Conservation (phyloP, 2,888 invertebrate genomes). For the Portevinia maculata region DNA sequence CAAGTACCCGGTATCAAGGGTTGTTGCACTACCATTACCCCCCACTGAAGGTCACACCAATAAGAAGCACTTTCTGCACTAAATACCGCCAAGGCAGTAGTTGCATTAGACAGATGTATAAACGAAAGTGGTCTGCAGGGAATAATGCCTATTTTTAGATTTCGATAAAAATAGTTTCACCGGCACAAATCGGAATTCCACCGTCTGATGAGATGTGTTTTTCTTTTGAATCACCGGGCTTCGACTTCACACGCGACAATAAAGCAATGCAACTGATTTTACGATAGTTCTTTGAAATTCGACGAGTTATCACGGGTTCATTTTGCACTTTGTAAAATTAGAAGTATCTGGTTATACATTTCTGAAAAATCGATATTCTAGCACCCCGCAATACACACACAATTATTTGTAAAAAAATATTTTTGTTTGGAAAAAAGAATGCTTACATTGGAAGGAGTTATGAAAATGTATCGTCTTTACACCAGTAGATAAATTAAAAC, state of each 20-base stretch:
- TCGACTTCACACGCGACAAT: not conserved
- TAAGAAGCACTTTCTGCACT: constrained; percentile 25
- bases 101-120: constrained; percentile 1
- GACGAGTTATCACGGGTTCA: constrained; percentile 51
- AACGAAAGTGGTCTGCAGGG: constrained; percentile 59
- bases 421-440: constrained; percentile 22
- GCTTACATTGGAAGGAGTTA: constrained; percentile 22
- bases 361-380: not conserved
- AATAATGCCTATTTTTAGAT: constrained; percentile 51
- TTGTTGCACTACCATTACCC: constrained; percentile 67
- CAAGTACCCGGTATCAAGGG: constrained; percentile 71
- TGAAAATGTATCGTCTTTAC: constrained; percentile 27
- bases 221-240: constrained; percentile 28
- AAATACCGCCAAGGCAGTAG: constrained; percentile 24
- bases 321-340: too few relatives aligned
- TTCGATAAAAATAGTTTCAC: constrained; percentile 53
- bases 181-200: constrained; percentile 35
- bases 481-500: constrained; percentile 19
- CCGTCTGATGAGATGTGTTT: constrained; percentile 7
- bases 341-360: not conserved
- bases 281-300: constrained; percentile 8
- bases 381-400: constrained; percentile 1
- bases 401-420: not conserved
- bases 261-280: not conserved
- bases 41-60: constrained; percentile 59